phyloP scores from a whole-genome alignment of 2,113 vertebrate species.

The Nothocercus julius region DNA sequence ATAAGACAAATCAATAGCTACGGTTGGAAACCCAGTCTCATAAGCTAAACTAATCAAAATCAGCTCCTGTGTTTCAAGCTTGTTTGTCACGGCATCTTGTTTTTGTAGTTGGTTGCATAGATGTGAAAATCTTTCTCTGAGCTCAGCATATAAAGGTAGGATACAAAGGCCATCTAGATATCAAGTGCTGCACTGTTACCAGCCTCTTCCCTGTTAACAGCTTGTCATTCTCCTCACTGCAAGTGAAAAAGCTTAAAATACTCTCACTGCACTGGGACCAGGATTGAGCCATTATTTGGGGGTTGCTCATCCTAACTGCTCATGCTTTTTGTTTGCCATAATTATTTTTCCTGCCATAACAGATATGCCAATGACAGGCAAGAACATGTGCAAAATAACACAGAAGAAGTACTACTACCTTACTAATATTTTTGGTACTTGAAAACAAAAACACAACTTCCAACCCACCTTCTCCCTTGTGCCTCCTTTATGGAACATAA shows the following conservation, averaged over 20 bases:
- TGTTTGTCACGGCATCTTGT: neutral
- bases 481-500: neutral
- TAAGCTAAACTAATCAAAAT: conserved; percentile 51
- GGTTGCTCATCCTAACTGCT: neutral
- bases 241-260: neutral
- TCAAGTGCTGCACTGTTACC: neutral
- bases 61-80: neutral
- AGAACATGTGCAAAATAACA: neutral
- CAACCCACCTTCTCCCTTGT: neutral
- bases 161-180: neutral
- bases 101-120: neutral
- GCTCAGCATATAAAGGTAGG: neutral
- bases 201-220: neutral
- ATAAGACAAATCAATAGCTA: conserved; percentile 50
- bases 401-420: neutral
- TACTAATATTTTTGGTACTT: neutral
- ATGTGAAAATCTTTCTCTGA: neutral
- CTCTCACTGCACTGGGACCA: neutral
- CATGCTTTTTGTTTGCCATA: neutral
- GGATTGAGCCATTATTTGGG: neutral
- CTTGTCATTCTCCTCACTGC: neutral
- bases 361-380: neutral
- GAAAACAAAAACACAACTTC: neutral
- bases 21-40: conserved; percentile 33
- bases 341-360: neutral